Base-by-base conservation (phyloP, 1,140 invertebrate genomes). In the Drosophila jambulina region DNA sequence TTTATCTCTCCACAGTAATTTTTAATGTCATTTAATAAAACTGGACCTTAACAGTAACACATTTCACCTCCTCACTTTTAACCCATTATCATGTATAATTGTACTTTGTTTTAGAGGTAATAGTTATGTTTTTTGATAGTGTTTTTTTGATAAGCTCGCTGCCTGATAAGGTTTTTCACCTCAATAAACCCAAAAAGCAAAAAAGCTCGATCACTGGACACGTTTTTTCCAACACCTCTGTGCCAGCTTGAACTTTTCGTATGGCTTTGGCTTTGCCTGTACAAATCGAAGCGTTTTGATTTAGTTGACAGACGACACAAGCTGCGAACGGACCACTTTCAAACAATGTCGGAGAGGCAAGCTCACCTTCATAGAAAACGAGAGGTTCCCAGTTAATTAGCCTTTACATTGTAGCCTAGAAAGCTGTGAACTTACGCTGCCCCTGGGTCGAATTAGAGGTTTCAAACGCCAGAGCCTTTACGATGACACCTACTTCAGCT, bases 401-500 rank as follows among this genome's bases (percentile, higher is more conserved):
- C 25, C 45, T 34, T 34, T 23, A 65, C 75, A 32, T 13, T 70
- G 12, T 72, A 84, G 60, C 51, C 57, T 15, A 12, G 43, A 72
- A 19, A 42, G 43, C 17, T 74, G 59, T 57, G 76, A 78, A 64
- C 59, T 85, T 48, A 36, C 64, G 0, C 61, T 91, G 64, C 80
- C 80, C 2, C 42, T 79, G 36, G 91, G 91, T 12, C 63, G 79
- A 54, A 61, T 93, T 21, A 81, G 74, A 38, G 93, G 93, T 19
- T 59, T 68, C 0, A 78, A 79, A 13, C 71, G 82, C 13, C 58
- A 29, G 1, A 80, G 68, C 0, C 46, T 83, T 8, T 91, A 91
- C 29, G 93, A 91, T 19, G 76, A 83, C 13, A 48, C 69, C 3
- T 94, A 93, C 65, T 92, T 79, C 38, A 93, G 92, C 48, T 95